Percentiles rank a stretch among this genome's conserved stretches.
Evolutionary conservation across 2,888 invertebrate species (phyloP).

Genomic region (Sturmia bella): DNA sequence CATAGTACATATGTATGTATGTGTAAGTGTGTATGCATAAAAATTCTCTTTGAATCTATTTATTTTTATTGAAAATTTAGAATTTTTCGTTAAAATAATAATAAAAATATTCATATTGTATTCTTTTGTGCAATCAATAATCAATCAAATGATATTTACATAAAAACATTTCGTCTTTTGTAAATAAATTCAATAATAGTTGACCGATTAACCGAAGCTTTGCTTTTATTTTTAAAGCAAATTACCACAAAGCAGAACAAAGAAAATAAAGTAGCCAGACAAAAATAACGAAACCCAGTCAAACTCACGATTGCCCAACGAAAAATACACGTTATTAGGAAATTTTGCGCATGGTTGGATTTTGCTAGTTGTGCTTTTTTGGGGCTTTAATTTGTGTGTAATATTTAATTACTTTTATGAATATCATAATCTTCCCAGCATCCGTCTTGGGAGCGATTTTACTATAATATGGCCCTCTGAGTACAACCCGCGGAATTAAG

Average conservation of each 20-base stretch:
- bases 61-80: background rate
- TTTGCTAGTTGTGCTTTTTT: too few relatives aligned
- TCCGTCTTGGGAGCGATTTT: too few relatives aligned
- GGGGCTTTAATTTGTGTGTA: too few relatives aligned
- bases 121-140: conserved; percentile 2
- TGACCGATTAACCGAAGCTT: conserved; percentile 23
- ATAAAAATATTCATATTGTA: background rate
- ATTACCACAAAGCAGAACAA: background rate
- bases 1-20: too few relatives aligned
- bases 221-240: conserved; percentile 5
- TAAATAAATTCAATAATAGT: conserved; percentile 18
- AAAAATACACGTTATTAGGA: background rate
- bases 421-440: too few relatives aligned
- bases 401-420: too few relatives aligned
- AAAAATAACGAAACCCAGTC: background rate
- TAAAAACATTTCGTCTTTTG: conserved; percentile 2
- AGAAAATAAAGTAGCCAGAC: background rate
- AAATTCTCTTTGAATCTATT: background rate
- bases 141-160: conserved; percentile 39
- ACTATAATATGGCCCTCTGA: too few relatives aligned
- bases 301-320: background rate
- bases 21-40: background rate
- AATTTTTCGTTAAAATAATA: background rate
- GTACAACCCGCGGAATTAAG: too few relatives aligned
- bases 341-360: too few relatives aligned